Evolutionary conservation across 2,888 invertebrate genomes (phyloP).

Genomic region (Drosophila ustulata): DNA sequence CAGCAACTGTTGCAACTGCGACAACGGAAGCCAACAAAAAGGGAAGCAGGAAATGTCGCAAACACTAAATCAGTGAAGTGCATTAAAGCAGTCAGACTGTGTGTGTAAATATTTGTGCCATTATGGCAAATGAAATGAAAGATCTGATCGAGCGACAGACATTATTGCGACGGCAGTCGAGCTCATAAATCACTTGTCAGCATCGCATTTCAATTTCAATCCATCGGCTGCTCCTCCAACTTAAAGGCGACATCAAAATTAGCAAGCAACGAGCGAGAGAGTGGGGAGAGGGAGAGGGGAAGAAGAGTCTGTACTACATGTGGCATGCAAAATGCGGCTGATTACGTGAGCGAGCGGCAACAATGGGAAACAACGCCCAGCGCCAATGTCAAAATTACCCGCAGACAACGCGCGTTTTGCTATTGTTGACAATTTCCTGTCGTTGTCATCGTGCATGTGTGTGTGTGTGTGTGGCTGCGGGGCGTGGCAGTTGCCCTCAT

Average conservation of each 20-base stretch:
- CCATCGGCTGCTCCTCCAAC: constrained; percentile 28
- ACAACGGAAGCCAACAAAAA: constrained; percentile 60
- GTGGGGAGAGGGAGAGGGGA: neutral
- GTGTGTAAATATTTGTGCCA: constrained; percentile 68
- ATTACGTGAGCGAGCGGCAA: constrained; percentile 55
- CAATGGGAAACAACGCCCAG: constrained; percentile 48
- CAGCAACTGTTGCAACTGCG: constrained; percentile 25
- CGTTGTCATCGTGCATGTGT: constrained; percentile 22
- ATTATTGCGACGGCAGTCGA: constrained; percentile 51
- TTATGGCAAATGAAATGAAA: constrained; percentile 64
- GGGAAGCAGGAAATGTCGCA: constrained; percentile 76
- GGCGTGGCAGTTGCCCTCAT: constrained; percentile 57
- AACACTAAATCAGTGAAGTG: constrained; percentile 79
- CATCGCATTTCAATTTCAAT: constrained; percentile 24
- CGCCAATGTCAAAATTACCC: constrained; percentile 68
- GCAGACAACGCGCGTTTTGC: constrained; percentile 66
- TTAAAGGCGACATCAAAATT: constrained; percentile 46
- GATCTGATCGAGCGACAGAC: constrained; percentile 30
- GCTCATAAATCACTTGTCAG: constrained; percentile 58
- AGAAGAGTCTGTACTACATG: neutral
- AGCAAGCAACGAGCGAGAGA: constrained; percentile 9
- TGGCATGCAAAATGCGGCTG: constrained; percentile 49
- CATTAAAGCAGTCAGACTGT: constrained; percentile 49
- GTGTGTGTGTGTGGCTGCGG: constrained; percentile 32
- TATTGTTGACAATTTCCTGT: constrained; percentile 71